Evolutionary conservation across 2,888 invertebrate species (phyloP), one percentile per base, ranked within the genome.

Genomic region (Cataglyphis rosenhaueri): DNA sequence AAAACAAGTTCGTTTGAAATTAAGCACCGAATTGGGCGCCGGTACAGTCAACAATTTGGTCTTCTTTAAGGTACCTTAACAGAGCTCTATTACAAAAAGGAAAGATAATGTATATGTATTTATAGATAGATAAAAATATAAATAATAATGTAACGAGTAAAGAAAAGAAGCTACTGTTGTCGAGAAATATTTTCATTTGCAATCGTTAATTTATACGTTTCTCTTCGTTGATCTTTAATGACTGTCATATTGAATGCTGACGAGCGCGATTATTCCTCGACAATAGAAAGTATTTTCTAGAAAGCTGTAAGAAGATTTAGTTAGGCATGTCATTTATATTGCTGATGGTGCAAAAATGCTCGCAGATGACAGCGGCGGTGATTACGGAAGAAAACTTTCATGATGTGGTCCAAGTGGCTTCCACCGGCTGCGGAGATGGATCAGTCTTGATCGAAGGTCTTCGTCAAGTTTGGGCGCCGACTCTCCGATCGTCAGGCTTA

Each of bases 381-480:
- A 91, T 94, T 10, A 93, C 93, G 3, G 92, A 93, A 29, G 91
- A 90, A 5, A 94, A 94, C 89, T 93, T 94, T 82, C 92, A 94
- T 84, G 93, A 94, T 3, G 84, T 94, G 32, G 92, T 94, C 6
- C 94, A 94, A 81, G 89, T 94, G 8, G 89, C 91, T 6, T 93
- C 94, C 4, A 93, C 92, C 12, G 92, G 92, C 1, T 90, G 88
- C 61, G 90, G 90, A n/a, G 90, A 91, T 55, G 89, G 91, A n/a
- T 88, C 89, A 9, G 86, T 92, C 0, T 83, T 94, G 48, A 87
- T 94, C 62, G 94, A 93, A 64, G 92, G 92, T 0, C 88, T 94
- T 3, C 93, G 93, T 3, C 94, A 94, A 82, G 94, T 94, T 41
- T 94, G 94, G 94, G 90, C 88, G 0, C 94, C 94, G 38, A 91